Percentiles rank a stretch among this genome's conserved stretches.
phyloP scores from a whole-genome alignment of 2,888 invertebrate genomes.

The Eudasyphora cyanicolor region DNA sequence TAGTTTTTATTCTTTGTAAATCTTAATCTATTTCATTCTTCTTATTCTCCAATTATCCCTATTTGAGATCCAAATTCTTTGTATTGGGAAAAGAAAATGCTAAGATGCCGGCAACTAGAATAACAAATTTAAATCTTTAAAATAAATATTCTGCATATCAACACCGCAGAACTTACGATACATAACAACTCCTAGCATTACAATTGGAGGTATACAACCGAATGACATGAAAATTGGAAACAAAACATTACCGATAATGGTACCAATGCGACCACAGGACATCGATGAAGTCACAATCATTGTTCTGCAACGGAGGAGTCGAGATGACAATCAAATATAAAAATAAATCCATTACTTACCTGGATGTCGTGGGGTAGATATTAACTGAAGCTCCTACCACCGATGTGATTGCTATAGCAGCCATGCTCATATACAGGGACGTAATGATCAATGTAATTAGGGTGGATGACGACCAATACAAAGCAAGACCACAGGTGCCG shows the following conservation, averaged over 20 bases:
- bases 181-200: slow-evolving; percentile 83
- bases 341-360: slow-evolving; percentile 56
- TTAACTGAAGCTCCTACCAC: slow-evolving; percentile 67
- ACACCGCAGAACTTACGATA: slow-evolving; percentile 82
- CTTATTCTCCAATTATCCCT: neutral
- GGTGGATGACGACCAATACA: slow-evolving; percentile 82
- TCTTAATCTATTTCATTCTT: too few species aligned
- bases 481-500: slow-evolving; percentile 80
- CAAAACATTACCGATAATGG: slow-evolving; percentile 85
- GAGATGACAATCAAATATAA: neutral
- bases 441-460: slow-evolving; percentile 81
- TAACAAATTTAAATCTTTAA: too few species aligned
- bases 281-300: slow-evolving; percentile 86
- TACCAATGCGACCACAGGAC: slow-evolving; percentile 85
- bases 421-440: slow-evolving; percentile 79
- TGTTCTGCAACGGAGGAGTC: slow-evolving; percentile 81
- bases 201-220: slow-evolving; percentile 86
- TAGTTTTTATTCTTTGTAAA: too few species aligned
- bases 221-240: slow-evolving; percentile 84
- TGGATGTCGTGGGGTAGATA: slow-evolving; percentile 70
- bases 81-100: slow-evolving; percentile 62
- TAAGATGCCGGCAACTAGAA: slow-evolving; percentile 62
- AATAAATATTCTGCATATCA: too few species aligned
- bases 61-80: slow-evolving; percentile 55
- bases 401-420: slow-evolving; percentile 69